phyloP scores from a whole-genome alignment of 1,140 invertebrate species.

The Drosophila elegans region DNA sequence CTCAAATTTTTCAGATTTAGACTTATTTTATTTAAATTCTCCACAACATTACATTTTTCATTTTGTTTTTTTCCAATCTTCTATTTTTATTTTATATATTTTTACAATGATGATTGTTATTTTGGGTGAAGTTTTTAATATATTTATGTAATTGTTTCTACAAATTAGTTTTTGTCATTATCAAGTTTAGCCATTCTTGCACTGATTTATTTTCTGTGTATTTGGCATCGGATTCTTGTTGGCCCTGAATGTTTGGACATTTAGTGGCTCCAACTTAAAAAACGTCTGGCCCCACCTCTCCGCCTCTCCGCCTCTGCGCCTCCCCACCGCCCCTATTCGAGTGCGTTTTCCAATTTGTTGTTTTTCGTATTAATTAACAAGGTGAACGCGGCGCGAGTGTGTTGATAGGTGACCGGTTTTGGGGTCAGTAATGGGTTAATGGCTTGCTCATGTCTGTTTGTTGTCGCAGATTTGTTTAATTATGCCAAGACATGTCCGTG shows the following conservation, averaged over 20 bases:
- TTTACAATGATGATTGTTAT: not conserved
- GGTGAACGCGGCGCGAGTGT: conserved; percentile 20
- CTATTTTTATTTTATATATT: too few species aligned
- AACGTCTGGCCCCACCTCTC: conserved; percentile 2
- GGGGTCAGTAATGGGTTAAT: conserved; percentile 58
- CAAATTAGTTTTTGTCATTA: not conserved
- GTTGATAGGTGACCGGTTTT: conserved; percentile 46
- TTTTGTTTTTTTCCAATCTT: too few species aligned
- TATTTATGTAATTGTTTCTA: not conserved
- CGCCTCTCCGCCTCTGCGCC: too few species aligned
- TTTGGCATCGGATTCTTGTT: conserved; percentile 3
- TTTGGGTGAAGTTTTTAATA: not conserved
- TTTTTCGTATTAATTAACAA: conserved; percentile 75
- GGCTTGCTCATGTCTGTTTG: conserved; percentile 57
- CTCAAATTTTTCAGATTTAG: not conserved
- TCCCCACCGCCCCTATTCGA: not conserved
- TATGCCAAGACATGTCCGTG: conserved; percentile 65
- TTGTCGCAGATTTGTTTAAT: conserved; percentile 76
- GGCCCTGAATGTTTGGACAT: conserved; percentile 33
- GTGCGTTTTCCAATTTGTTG: conserved; percentile 39
- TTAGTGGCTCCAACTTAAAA: conserved; percentile 24
- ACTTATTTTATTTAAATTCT: too few species aligned
- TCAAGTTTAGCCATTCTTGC: not conserved
- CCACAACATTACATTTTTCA: too few species aligned
- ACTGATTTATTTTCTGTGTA: not conserved